Conservation (phyloP, 2,888 invertebrate species). For the Epicampocera succincta region DNA sequence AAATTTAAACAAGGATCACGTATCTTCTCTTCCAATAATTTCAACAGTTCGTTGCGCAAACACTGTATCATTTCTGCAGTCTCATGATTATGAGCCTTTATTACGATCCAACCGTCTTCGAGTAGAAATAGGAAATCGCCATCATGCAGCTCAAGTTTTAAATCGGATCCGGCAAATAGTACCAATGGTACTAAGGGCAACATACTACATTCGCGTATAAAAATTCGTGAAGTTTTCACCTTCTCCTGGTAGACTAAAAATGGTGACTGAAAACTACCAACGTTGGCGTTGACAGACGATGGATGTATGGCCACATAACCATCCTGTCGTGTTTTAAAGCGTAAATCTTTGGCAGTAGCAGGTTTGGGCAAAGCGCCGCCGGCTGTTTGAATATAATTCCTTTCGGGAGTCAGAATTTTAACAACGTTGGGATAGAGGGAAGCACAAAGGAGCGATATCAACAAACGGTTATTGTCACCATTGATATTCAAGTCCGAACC, state of each 20-base stretch:
- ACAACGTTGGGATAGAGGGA: slow-evolving; percentile 96
- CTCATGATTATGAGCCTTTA: slow-evolving; percentile 89
- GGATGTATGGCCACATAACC: slow-evolving; percentile 89
- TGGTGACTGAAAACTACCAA: slow-evolving; percentile 87
- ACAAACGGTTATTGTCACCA: slow-evolving; percentile 87
- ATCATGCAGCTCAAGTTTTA: slow-evolving; percentile 88
- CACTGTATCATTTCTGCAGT: slow-evolving; percentile 92
- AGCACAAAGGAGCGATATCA: slow-evolving; percentile 93
- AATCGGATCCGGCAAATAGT: slow-evolving; percentile 87
- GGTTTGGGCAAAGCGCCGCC: slow-evolving; percentile 89
- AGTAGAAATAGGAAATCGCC: slow-evolving; percentile 88
- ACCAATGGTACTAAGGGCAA: slow-evolving; percentile 89
- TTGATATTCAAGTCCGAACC: slow-evolving; percentile 86
- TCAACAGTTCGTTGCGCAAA: slow-evolving; percentile 88
- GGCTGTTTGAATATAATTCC: slow-evolving; percentile 87
- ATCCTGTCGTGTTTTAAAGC: slow-evolving; percentile 88
- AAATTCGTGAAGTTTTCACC: slow-evolving; percentile 89
- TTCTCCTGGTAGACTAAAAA: slow-evolving; percentile 92
- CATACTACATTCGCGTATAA: slow-evolving; percentile 91
- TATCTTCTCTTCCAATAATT: slow-evolving; percentile 91
- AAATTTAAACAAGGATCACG: slow-evolving; percentile 90
- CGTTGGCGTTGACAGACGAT: slow-evolving; percentile 87
- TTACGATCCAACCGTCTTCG: slow-evolving; percentile 91
- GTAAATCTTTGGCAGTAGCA: slow-evolving; percentile 87
- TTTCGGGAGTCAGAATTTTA: slow-evolving; percentile 89